phyloP scores from a whole-genome alignment of 2,113 vertebrate species.

The Cebidichthys violaceus region DNA sequence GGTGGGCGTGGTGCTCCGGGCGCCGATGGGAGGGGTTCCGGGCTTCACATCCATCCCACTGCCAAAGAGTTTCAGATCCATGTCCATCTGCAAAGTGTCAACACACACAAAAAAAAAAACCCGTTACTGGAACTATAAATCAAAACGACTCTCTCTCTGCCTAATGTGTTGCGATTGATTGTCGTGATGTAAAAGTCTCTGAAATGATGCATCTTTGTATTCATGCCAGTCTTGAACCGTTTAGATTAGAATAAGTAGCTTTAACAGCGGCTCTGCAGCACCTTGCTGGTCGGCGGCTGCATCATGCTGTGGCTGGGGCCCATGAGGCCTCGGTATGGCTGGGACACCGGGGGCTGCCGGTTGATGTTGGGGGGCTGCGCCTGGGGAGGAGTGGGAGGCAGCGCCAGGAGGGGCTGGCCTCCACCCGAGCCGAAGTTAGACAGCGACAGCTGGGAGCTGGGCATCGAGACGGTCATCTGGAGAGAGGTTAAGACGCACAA shows the following conservation, averaged over 20 bases:
- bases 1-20: conserved; percentile 94
- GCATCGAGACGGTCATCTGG: conserved; percentile 92
- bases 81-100: conserved; percentile 90
- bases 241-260: no score
- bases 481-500: neutral
- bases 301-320: conserved; percentile 94
- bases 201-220: no score
- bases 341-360: conserved; percentile 90
- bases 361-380: conserved; percentile 90
- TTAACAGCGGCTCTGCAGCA: conserved; percentile 38
- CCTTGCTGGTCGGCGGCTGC: conserved; percentile 91
- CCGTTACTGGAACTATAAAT: no score
- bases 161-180: no score
- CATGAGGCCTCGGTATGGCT: conserved; percentile 92
- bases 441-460: conserved; percentile 94
- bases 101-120: no score
- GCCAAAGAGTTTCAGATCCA: conserved; percentile 96
- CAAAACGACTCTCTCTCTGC: no score
- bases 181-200: no score
- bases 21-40: conserved; percentile 92
- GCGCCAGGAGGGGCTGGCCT: conserved; percentile 93
- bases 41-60: conserved; percentile 96
- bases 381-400: conserved; percentile 92
- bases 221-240: no score
- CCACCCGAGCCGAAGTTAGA: conserved; percentile 93